phyloP scores from a whole-genome alignment of 2,888 invertebrate species.

The Spialia ferax region DNA sequence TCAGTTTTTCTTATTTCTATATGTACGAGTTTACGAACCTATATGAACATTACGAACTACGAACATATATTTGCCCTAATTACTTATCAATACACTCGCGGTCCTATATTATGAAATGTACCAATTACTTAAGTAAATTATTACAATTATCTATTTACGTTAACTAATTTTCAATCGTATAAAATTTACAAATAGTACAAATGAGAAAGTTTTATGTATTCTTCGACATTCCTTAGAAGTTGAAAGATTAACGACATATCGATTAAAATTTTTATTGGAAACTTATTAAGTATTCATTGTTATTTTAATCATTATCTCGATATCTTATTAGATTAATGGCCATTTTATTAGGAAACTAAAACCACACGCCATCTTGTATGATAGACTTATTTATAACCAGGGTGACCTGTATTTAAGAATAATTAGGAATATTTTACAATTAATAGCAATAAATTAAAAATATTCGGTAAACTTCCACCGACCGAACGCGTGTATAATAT shows the following conservation, averaged over 20 bases:
- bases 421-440: slow-evolving; percentile 1
- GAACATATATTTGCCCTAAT: no score
- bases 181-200: no score
- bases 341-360: slow-evolving; percentile 48
- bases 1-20: neutral
- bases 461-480: no score
- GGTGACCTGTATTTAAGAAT: slow-evolving; percentile 12
- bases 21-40: no score
- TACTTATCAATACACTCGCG: no score
- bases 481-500: no score
- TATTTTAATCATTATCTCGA: slow-evolving; percentile 60
- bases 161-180: no score
- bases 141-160: no score
- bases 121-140: no score
- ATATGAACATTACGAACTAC: no score
- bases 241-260: slow-evolving; percentile 60
- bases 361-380: slow-evolving; percentile 35
- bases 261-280: slow-evolving; percentile 59
- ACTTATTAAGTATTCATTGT: slow-evolving; percentile 72
- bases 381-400: slow-evolving; percentile 29
- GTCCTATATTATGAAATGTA: no score
- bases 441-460: neutral
- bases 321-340: slow-evolving; percentile 68
- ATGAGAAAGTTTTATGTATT: slow-evolving; percentile 56
- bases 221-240: slow-evolving; percentile 58